phyloP scores from a whole-genome alignment of 2,113 vertebrate genomes.

The Lagopus muta region DNA sequence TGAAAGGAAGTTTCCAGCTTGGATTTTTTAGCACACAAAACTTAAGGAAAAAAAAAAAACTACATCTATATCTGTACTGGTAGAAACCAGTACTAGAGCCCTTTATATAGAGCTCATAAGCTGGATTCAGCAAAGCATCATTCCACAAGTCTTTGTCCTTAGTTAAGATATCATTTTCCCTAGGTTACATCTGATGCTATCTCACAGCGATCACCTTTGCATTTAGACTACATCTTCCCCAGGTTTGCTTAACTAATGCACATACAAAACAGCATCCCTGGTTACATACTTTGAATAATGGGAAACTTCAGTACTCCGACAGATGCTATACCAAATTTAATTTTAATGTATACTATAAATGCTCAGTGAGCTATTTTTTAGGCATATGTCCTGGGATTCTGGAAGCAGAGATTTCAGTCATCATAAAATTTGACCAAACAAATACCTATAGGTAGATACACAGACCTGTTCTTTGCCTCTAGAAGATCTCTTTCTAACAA shows the following conservation, averaged over 20 bases:
- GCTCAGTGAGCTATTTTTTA: not conserved
- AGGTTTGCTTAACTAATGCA: not conserved
- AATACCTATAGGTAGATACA: not conserved
- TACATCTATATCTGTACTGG: too few species aligned
- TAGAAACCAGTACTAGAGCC: not conserved
- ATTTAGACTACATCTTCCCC: not conserved
- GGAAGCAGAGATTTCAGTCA: not conserved
- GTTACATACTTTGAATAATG: fast-evolving
- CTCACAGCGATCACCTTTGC: not conserved
- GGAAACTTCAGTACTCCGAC: not conserved
- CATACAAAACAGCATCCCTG: not conserved
- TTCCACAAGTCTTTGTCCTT: not conserved
- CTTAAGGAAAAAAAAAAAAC: not conserved
- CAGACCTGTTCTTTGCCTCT: not conserved
- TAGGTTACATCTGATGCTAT: not conserved
- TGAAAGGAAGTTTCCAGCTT: not conserved
- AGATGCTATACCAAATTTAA: not conserved
- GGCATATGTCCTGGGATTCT: not conserved
- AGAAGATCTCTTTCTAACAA: not conserved
- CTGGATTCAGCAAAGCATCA: not conserved
- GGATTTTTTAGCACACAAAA: not conserved
- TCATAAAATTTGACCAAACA: not conserved
- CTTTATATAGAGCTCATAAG: not conserved
- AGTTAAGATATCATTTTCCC: not conserved
- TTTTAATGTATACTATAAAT: not conserved